A percentile compares a stretch with the other conserved stretches of the same genome.
Evolutionary conservation across 2,888 invertebrate species (phyloP).

Genomic region (Gymnocheta viridis): DNA sequence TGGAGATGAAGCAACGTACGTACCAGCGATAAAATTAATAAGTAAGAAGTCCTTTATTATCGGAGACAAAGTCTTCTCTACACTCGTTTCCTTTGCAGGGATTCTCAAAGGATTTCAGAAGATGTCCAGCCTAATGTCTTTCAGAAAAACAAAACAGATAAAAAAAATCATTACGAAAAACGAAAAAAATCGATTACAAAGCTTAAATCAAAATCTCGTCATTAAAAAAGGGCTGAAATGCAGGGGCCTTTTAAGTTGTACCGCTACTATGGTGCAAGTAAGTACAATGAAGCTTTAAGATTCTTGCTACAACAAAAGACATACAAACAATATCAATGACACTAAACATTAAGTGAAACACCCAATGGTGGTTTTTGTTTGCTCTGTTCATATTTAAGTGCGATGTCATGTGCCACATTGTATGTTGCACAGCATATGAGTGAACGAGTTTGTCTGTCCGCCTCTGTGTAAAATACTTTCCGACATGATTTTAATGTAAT

Average conservation of each 20-base stretch:
- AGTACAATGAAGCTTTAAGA: not conserved
- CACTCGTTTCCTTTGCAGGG: too few relatives aligned
- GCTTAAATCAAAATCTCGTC: too few relatives aligned
- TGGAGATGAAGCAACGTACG: too few relatives aligned
- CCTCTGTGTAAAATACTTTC: slow-evolving; percentile 7
- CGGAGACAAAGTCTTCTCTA: too few relatives aligned
- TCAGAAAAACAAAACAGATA: too few relatives aligned
- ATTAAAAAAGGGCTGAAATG: not conserved
- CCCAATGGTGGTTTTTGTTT: not conserved
- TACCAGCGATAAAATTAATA: too few relatives aligned
- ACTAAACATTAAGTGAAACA: not conserved
- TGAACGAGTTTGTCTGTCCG: not conserved
- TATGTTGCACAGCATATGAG: not conserved
- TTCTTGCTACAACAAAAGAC: not conserved
- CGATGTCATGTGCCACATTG: slow-evolving; percentile 8
- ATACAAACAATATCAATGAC: not conserved
- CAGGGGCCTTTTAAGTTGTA: too few relatives aligned
- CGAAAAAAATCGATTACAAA: too few relatives aligned
- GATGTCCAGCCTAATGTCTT: too few relatives aligned
- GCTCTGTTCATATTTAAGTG: not conserved
- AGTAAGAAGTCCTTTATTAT: too few relatives aligned
- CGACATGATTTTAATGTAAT: slow-evolving; percentile 39
- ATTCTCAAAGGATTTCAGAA: too few relatives aligned
- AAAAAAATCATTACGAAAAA: too few relatives aligned
- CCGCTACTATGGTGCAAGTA: not conserved